Evolutionary conservation across 1,140 invertebrate species (phyloP), one percentile per base, ranked within the genome.

Genomic region (Nautilus pompilius): DNA sequence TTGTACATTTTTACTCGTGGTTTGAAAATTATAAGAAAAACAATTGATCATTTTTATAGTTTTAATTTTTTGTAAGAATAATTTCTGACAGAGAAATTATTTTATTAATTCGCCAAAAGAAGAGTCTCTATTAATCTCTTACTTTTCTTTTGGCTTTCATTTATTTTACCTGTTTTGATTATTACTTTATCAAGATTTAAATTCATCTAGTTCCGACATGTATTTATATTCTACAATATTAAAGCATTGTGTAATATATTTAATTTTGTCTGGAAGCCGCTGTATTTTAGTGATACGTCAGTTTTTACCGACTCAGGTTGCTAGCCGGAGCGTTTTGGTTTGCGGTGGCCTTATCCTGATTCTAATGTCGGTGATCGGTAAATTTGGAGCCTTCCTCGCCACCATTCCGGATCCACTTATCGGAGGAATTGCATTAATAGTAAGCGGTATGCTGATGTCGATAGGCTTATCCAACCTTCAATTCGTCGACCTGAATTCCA

Each of bases 351-450:
- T 87, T 0, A 80, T 93, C 8, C 92, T 94, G 90, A 83, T 95
- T 2, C 22, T 66, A 2, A 30, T 73, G 4, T 70, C 71, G 5
- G 80, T 93, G 4, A 86, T 93, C 46, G 90, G 90, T 46, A 94
- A 94, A 83, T 90, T 46, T n/a, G 91, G 91, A 17, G 92, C 91
- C 0, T 83, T 92, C 8, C 92, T 94, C 73, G 91, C 93, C 54
- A 90, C 92, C 55, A 93, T 94, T 56, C 92, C 93, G 2, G 89
- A 91, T 73, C 92, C 92, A 0, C 88, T 93, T 24, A 87, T 94
- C 1, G 93, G 91, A 0, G 93, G 92, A 1, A 87, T 93, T 58
- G 92, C 94, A 79, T 91, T 91, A 71, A 87, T 93, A 3, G 91
- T 93, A 88, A 93, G 94, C 77, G 91, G 69, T 41, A 66, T 69